phyloP scores from a whole-genome alignment of 1,140 invertebrate species.

The Nasonia giraulti region DNA sequence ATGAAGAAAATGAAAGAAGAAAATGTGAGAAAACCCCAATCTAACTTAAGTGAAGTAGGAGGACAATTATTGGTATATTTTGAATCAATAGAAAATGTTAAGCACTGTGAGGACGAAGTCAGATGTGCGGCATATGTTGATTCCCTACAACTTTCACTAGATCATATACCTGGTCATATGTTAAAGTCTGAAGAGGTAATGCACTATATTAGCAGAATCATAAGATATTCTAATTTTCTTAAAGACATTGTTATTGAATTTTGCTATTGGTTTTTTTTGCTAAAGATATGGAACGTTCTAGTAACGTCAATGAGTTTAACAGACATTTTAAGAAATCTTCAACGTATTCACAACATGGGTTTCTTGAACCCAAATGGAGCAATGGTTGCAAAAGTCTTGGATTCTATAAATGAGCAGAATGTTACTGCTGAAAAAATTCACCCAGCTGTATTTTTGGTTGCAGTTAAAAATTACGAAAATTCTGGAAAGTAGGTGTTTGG shows the following conservation, averaged over 20 bases:
- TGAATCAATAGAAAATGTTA: slow-evolving; percentile 76
- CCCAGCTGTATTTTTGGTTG: slow-evolving; percentile 77
- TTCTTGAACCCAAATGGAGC: slow-evolving; percentile 73
- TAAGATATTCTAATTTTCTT: background rate
- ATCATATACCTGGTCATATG: slow-evolving; percentile 80
- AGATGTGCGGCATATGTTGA: slow-evolving; percentile 74
- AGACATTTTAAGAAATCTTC: slow-evolving; percentile 77
- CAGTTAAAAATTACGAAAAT: slow-evolving; percentile 76
- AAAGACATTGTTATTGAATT: background rate
- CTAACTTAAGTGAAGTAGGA: slow-evolving; percentile 50
- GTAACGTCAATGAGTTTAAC: slow-evolving; percentile 77
- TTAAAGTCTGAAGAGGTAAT: slow-evolving; percentile 78
- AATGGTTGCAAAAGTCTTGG: slow-evolving; percentile 66
- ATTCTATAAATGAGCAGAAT: slow-evolving; percentile 70
- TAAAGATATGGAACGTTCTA: slow-evolving; percentile 79
- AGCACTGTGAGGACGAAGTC: slow-evolving; percentile 76
- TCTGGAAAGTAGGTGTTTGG: slow-evolving; percentile 72
- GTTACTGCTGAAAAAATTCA: slow-evolving; percentile 75
- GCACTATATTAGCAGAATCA: slow-evolving; percentile 18
- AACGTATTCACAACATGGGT: slow-evolving; percentile 79
- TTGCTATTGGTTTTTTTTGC: slow-evolving; percentile 14
- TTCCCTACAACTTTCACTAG: slow-evolving; percentile 74
- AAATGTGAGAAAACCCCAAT: slow-evolving; percentile 51
- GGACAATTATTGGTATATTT: slow-evolving; percentile 76
- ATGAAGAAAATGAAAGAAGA: slow-evolving; percentile 73